phyloP scores from a whole-genome alignment of 2,888 invertebrate species.

The Diadegma fenestrale region DNA sequence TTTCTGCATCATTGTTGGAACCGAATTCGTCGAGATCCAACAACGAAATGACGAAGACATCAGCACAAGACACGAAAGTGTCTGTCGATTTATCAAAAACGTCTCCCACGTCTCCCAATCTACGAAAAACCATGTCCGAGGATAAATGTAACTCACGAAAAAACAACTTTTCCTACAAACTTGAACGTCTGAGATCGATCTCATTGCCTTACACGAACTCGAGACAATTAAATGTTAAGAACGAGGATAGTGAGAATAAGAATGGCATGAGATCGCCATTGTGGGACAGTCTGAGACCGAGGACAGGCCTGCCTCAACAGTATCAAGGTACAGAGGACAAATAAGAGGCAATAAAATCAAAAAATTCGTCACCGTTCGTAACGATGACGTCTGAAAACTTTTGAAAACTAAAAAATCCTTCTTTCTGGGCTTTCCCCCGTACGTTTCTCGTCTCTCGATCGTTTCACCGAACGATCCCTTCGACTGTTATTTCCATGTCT shows the following conservation, averaged over 20 bases:
- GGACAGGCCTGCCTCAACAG: conserved; percentile 81
- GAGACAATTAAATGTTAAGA: conserved; percentile 71
- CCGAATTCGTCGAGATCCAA: conserved; percentile 75
- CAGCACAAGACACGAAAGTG: conserved; percentile 74
- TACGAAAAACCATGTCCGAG: conserved; percentile 75
- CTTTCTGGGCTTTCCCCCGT: not conserved
- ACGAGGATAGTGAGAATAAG: conserved; percentile 73
- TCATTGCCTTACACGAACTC: conserved; percentile 79
- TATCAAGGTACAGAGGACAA: conserved; percentile 83
- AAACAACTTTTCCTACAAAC: conserved; percentile 75
- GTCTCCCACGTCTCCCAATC: conserved; percentile 61
- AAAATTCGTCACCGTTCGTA: conserved; percentile 4
- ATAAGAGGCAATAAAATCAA: conserved; percentile 71
- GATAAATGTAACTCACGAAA: conserved; percentile 69
- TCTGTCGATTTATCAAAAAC: conserved; percentile 71
- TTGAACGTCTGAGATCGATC: conserved; percentile 79
- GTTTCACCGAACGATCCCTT: not conserved
- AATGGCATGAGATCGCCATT: conserved; percentile 77
- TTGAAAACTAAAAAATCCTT: not conserved
- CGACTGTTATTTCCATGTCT: not conserved
- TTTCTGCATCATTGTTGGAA: conserved; percentile 74
- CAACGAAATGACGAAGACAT: conserved; percentile 72
- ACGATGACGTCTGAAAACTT: not conserved
- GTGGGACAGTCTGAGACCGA: conserved; percentile 81
- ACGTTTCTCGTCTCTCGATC: conserved; percentile 6